A percentile compares a stretch with the other conserved stretches of the same genome.
phyloP scores from a whole-genome alignment of 1,140 invertebrate species.

The Belonocnema kinseyi region DNA sequence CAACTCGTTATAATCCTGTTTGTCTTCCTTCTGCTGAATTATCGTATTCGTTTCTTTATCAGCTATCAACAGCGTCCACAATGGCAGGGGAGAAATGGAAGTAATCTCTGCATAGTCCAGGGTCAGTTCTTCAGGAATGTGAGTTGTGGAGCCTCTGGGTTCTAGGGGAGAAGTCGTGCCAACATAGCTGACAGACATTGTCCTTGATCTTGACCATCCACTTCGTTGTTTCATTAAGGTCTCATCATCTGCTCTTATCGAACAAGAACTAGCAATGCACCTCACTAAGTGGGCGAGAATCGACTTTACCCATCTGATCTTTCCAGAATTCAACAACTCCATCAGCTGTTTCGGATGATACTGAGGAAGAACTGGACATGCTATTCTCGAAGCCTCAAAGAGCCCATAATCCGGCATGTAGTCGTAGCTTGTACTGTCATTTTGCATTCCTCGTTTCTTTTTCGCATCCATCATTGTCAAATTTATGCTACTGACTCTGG shows the following conservation, averaged over 20 bases:
- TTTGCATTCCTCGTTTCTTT: constrained; percentile 80
- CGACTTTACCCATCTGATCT: constrained; percentile 97
- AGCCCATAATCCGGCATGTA: constrained; percentile 96
- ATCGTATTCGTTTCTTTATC: constrained; percentile 85
- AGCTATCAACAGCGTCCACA: constrained; percentile 96
- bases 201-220: constrained; percentile 90
- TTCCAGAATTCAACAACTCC: constrained; percentile 98
- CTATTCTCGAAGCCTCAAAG: constrained; percentile 97
- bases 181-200: constrained; percentile 90
- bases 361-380: constrained; percentile 98
- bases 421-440: constrained; percentile 76
- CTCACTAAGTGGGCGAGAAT: constrained; percentile 97
- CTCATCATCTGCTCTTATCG: constrained; percentile 79
- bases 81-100: constrained; percentile 95
- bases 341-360: constrained; percentile 99
- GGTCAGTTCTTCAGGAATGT: constrained; percentile 89
- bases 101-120: constrained; percentile 97
- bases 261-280: constrained; percentile 84
- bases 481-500: constrained; percentile 88
- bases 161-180: constrained; percentile 78
- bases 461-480: constrained; percentile 85
- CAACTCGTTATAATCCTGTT: constrained; percentile 89
- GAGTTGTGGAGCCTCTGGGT: constrained; percentile 77
- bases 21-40: constrained; percentile 68
- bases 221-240: constrained; percentile 73